Base-by-base conservation (phyloP, 30 jellyfish, hydroid and myxozoan species). In the Aurelia sp. region DNA sequence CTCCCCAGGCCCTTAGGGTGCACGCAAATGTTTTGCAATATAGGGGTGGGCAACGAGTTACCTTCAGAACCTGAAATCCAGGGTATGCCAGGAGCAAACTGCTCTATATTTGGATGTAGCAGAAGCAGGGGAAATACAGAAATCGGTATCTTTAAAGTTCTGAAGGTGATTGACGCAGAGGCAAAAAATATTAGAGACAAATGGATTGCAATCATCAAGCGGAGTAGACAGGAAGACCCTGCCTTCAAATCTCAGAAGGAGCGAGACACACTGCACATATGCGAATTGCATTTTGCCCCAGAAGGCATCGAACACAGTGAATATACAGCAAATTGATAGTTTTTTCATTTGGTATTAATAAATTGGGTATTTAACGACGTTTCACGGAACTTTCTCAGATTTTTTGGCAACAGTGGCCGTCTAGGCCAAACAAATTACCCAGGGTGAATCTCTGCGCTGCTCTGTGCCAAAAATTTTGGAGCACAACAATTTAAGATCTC, bases 251-350 rank as follows among this genome's bases (percentile, higher is more conserved):
- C 78, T 35, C 89, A 78, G 89, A 78, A 78, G 61, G 89, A 12
- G 35, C 79, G 79, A 44, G 89, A 78, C 62, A 58, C 89, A 58
- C 41, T 78, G 81, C 80, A 78, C 78, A 78, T 78, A 58, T 78
- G 79, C 70, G 89, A 78, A 62, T 78, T 78, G 89, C 89, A 78
- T 78, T 78, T 78, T 78, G 79, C 89, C 61, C 79, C 78, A 78
- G 89, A 78, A 78, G 89, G 61, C 89, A 62, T 78, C 78, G 89
- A 78, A 78, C 79, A 78, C 89, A 78, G 89, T 78, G 89, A 78
- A 81, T 78, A 78, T 78, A 50, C 89, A 62, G 61, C 58, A 59
- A 78, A 73, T 40, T 33, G 13, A 71, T 48, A 71, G 82, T 71
- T 73, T n/a, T 69, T 69, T 37, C 35, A 7, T 69, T 69, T 65